Conservation (phyloP, 2,888 invertebrate genomes). For the Nomada ferruginata region DNA sequence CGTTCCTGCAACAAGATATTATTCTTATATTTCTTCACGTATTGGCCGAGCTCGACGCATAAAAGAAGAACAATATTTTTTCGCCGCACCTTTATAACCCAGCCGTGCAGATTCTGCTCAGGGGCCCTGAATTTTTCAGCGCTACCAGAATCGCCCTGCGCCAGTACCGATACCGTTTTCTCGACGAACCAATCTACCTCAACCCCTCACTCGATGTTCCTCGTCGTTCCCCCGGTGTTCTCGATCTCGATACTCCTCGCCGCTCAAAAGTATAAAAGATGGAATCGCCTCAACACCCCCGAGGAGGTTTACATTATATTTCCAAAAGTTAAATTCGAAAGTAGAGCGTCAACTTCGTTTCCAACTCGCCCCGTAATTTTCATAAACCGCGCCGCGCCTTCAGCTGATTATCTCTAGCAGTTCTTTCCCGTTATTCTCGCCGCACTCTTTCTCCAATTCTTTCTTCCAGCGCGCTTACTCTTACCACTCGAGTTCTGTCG, state of each 20-base stretch:
- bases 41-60: too few relatives aligned
- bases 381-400: neutral
- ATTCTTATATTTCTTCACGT: neutral
- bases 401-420: conserved; percentile 25
- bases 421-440: conserved; percentile 5
- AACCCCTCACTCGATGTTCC: neutral
- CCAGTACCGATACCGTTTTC: neutral
- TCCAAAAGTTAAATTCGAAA: conserved; percentile 1
- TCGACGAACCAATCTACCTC: neutral
- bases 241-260: conserved; percentile 8
- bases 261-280: conserved; percentile 11
- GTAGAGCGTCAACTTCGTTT: conserved; percentile 13
- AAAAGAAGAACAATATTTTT: conserved; percentile 1
- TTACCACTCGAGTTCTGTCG: neutral
- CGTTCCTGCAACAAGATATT: neutral
- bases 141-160: neutral
- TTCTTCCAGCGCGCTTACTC: neutral
- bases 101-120: neutral
- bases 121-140: conserved; percentile 17
- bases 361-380: conserved; percentile 23
- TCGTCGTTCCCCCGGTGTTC: neutral
- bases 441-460: neutral
- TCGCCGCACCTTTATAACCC: neutral
- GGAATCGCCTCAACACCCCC: neutral
- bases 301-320: neutral